phyloP scores from a whole-genome alignment of 2,797 vertebrate genomes.

The Stomatorhinus walkeri region DNA sequence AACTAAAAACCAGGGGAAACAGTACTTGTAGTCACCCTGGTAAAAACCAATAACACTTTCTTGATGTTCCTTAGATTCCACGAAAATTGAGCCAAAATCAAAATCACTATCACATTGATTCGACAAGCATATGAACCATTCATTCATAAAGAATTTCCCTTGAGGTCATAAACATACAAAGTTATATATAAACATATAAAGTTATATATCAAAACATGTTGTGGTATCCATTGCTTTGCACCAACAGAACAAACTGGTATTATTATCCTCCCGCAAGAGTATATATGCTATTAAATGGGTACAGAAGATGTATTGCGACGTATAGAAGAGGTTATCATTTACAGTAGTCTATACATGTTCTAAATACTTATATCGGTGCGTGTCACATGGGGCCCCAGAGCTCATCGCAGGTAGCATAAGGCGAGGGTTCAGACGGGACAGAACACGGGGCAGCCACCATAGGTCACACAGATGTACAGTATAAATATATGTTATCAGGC shows the following conservation, averaged over 20 bases:
- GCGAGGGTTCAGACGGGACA: neutral
- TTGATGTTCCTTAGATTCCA: neutral
- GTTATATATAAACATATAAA: neutral
- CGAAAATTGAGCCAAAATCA: neutral
- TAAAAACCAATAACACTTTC: neutral
- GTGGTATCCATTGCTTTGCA: neutral
- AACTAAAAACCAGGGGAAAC: neutral
- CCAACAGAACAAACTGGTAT: neutral
- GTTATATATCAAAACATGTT: neutral
- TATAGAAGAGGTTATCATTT: neutral
- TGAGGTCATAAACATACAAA: neutral
- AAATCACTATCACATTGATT: neutral
- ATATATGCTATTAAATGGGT: neutral
- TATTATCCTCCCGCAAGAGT: neutral
- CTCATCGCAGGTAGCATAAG: neutral
- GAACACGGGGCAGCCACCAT: neutral
- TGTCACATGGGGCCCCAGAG: neutral
- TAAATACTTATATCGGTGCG: neutral
- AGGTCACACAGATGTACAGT: neutral
- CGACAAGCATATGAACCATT: neutral
- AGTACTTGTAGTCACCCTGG: neutral
- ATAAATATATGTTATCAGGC: neutral
- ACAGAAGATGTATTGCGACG: neutral
- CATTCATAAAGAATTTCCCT: neutral
- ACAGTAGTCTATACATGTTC: neutral